Conservation (phyloP, 1,140 invertebrate genomes). For the Hycleus phaleratus region DNA sequence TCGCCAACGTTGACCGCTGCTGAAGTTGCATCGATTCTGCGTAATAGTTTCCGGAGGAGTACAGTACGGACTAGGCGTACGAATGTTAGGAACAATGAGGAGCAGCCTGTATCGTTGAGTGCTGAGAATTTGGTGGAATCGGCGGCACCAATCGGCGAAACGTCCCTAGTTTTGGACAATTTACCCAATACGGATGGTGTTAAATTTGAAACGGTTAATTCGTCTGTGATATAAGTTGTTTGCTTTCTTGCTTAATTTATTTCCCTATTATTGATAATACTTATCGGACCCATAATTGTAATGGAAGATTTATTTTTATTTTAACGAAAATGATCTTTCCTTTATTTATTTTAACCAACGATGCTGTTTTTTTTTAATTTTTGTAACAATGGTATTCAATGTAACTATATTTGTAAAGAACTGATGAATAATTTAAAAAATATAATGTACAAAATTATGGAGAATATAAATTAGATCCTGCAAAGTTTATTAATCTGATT, state of each 20-base stretch:
- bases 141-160: slow-evolving; percentile 50
- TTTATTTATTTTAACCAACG: slow-evolving; percentile 4
- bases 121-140: slow-evolving; percentile 52
- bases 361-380: slow-evolving; percentile 6
- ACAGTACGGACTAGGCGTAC: slow-evolving; percentile 24
- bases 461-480: neutral
- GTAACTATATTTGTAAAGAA: slow-evolving; percentile 12
- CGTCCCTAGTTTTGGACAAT: slow-evolving; percentile 42
- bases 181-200: slow-evolving; percentile 19
- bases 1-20: slow-evolving; percentile 46
- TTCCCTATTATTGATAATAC: no score
- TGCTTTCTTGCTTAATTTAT: no score
- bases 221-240: slow-evolving; percentile 26
- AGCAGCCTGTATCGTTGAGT: slow-evolving; percentile 40
- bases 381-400: slow-evolving; percentile 4
- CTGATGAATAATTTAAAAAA: slow-evolving; percentile 7
- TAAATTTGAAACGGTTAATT: slow-evolving; percentile 9
- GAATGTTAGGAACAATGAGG: slow-evolving; percentile 21
- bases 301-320: no score
- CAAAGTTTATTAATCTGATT: no score
- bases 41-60: slow-evolving; percentile 50
- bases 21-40: slow-evolving; percentile 50
- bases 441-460: slow-evolving; percentile 7
- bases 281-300: no score
- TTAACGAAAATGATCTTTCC: neutral